phyloP scores from a whole-genome alignment of 2,797 vertebrate species.

The Oreonectes daqikongensis region DNA sequence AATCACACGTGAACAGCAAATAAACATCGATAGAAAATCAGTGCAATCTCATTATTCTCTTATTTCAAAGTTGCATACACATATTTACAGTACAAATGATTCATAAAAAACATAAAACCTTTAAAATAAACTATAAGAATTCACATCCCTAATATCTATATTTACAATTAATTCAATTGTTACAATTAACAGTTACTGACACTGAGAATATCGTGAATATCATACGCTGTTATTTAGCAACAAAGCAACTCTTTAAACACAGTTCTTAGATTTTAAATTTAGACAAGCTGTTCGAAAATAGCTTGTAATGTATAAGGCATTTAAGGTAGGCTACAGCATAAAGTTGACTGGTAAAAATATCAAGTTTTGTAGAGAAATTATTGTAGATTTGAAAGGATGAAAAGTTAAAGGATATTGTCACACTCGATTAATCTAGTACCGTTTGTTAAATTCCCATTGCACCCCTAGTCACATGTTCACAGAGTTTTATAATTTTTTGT shows the following conservation, averaged over 20 bases:
- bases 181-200: neutral
- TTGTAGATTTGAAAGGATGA: neutral
- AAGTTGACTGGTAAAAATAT: neutral
- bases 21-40: neutral
- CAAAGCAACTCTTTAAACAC: neutral
- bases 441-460: too few relatives aligned
- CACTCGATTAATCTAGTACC: neutral
- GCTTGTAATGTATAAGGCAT: too few relatives aligned
- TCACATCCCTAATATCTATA: neutral
- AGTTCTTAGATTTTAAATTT: neutral
- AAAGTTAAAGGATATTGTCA: neutral
- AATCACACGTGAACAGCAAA: neutral
- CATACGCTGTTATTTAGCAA: neutral
- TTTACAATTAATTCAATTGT: too few relatives aligned
- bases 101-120: neutral
- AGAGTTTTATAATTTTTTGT: too few relatives aligned
- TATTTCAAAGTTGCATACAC: neutral
- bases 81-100: neutral
- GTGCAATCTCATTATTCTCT: neutral
- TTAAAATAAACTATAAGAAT: neutral
- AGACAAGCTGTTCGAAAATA: neutral
- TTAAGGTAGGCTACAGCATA: neutral
- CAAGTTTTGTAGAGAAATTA: neutral
- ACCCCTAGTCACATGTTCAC: too few relatives aligned
- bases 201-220: conserved; percentile 4